Conservation (phyloP, 2,888 invertebrate genomes). For the Silvanus unidentatus region DNA sequence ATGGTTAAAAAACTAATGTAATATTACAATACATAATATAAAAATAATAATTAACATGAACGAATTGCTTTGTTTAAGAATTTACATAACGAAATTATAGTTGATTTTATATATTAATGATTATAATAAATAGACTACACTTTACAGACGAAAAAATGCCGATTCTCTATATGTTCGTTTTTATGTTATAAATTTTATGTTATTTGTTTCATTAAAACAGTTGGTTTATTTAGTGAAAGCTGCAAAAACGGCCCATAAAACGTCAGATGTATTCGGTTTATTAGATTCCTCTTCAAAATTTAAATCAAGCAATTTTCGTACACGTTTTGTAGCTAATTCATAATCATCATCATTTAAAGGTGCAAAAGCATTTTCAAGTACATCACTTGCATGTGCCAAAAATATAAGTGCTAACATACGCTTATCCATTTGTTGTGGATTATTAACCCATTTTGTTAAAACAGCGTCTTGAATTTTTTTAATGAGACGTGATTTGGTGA, state of each 20-base stretch:
- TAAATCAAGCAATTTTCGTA: constrained; percentile 90
- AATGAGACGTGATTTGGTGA: constrained; percentile 91
- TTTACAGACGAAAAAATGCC: too few species aligned
- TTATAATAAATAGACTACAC: too few species aligned
- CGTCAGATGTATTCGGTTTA: constrained; percentile 85
- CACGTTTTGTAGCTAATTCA: constrained; percentile 95
- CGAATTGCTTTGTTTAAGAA: too few species aligned
- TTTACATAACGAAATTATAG: too few species aligned
- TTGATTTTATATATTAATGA: too few species aligned
- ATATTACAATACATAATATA: constrained; percentile 8
- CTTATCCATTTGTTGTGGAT: constrained; percentile 95
- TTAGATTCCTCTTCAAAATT: constrained; percentile 95
- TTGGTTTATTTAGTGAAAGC: constrained; percentile 96
- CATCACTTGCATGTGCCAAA: constrained; percentile 96
- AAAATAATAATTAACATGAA: too few species aligned
- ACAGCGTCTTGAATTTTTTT: constrained; percentile 99
- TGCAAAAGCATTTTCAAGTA: constrained; percentile 98
- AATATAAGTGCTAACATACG: constrained; percentile 89
- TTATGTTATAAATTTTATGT: too few species aligned
- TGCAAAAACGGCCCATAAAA: constrained; percentile 98
- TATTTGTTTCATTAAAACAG: too few species aligned
- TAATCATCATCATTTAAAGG: constrained; percentile 96
- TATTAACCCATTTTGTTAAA: constrained; percentile 92
- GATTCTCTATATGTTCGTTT: too few species aligned
- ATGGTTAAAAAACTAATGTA: constrained; percentile 7